Percentiles rank a stretch among this genome's conserved stretches.
These are phyloP conservation scores for Columba janthina DNA, from an alignment of 2,113 vertebrate species.

Conservation along the genomic window DNA sequence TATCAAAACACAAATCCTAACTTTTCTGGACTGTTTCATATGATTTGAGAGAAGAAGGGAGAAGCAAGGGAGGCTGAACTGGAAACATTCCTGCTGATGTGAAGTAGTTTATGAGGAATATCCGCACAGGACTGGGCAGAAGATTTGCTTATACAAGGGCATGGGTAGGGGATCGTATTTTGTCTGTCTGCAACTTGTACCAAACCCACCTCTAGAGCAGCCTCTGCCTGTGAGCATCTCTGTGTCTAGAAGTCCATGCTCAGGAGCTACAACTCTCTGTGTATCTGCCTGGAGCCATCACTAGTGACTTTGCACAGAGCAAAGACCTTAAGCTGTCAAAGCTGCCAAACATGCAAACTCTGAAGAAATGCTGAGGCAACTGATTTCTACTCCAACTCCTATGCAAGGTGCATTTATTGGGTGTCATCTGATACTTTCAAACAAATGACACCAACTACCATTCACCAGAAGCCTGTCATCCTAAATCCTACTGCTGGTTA, in stretches of 20 bases:
- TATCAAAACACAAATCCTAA: background rate
- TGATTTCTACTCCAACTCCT: background rate
- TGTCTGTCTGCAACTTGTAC: background rate
- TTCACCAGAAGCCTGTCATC: background rate
- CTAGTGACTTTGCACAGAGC: background rate
- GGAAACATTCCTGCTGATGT: background rate
- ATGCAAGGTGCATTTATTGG: background rate
- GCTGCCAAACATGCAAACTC: background rate
- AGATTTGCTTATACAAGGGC: background rate
- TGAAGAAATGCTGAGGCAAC: background rate
- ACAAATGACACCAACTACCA: background rate
- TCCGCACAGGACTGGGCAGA: background rate
- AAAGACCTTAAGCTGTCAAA: background rate
- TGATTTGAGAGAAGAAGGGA: background rate
- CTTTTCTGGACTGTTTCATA: background rate
- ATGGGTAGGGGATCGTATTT: background rate
- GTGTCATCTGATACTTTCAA: background rate
- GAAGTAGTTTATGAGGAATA: background rate
- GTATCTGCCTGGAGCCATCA: background rate
- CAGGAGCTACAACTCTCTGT: background rate
- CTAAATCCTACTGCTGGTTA: background rate
- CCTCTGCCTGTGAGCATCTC: background rate
- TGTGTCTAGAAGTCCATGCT: background rate
- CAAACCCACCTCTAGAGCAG: background rate
- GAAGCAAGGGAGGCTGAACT: background rate